Conservation (phyloP, 2,797 vertebrate species). For the Urophycis tenuis region DNA sequence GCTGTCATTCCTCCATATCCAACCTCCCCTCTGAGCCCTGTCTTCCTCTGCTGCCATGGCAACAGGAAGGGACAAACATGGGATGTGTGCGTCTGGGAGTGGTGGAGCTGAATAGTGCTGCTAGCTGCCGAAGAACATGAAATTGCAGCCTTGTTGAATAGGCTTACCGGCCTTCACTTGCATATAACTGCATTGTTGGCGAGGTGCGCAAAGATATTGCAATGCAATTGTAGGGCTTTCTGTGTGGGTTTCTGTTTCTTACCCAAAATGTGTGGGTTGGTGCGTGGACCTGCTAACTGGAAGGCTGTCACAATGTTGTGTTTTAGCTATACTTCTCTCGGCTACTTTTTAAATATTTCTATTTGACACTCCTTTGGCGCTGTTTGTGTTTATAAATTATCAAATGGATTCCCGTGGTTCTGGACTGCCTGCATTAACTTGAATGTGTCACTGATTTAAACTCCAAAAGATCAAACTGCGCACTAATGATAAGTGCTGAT, state of each 20-base stretch:
- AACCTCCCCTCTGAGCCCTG: slow-evolving; percentile 53
- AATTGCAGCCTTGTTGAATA: slow-evolving; percentile 33
- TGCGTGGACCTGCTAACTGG: too few relatives aligned
- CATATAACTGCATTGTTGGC: slow-evolving; percentile 11
- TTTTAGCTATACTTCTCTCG: too few relatives aligned
- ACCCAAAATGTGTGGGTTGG: too few relatives aligned
- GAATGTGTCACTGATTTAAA: background rate
- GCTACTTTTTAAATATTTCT: too few relatives aligned
- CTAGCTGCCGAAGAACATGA: slow-evolving; percentile 36
- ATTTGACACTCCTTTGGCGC: background rate
- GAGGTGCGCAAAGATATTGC: background rate
- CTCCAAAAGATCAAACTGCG: background rate
- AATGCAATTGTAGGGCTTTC: slow-evolving; percentile 1
- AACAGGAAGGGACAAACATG: slow-evolving; percentile 67
- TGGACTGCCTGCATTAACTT: background rate
- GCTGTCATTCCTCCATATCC: slow-evolving; percentile 62
- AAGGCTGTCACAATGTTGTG: too few relatives aligned
- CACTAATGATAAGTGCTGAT: background rate
- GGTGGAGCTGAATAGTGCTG: slow-evolving; percentile 37
- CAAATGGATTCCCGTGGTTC: background rate
- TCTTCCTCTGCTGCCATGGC: slow-evolving; percentile 66
- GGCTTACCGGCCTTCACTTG: slow-evolving; percentile 24
- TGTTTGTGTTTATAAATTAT: background rate
- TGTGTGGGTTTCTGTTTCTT: background rate
- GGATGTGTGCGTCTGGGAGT: slow-evolving; percentile 49